Base-by-base conservation (phyloP, 2,113 vertebrate species). In the Psammodynastes pulverulentus region DNA sequence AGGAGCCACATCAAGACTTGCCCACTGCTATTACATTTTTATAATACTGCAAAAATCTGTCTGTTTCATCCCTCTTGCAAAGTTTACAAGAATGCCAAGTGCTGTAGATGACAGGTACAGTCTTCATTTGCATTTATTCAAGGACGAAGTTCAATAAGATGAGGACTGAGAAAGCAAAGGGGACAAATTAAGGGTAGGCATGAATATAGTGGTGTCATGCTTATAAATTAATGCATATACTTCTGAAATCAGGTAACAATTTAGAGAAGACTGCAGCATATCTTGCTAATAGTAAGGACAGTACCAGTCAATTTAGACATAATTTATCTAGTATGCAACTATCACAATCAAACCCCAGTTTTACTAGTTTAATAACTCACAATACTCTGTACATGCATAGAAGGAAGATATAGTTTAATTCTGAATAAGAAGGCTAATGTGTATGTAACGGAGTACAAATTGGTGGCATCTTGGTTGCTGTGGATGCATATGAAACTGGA, bases 121-220 rank as follows among this genome's bases (percentile, higher is more conserved):
- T 29, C 45, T 89, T n/a, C 67, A 86, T 94, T 58, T 84, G 79
- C 91, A 90, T 91, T 93, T 10, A 56, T 56, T 92, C 79, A 86
- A 54, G 88, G 86, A 48, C 15, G 92, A 91, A 85, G 2, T 58
- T 15, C 2, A 86, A 19, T 45, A 48, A 90, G 53, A 89, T 52
- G 52, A 87, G 91, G 49, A 48, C 0, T 0, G 87, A 84, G 91
- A 53, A 29, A 46, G 49, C 51, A 91, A 95, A 93, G n/a, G 10
- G 85, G 1, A 7, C 1, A 88, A 89, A 84, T 58, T 34, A 95
- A 93, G 94, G 91, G 49, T 8, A 79, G 67, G 7, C 17, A 79
- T 79, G 34, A 79, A 79, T 21, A 21, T 39, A 79, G 72, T 39
- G 34, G 34, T 79, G 67, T 39, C 34, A 39, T 79, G 72, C 34